Evolutionary conservation across 2,797 vertebrate genomes (phyloP).

Genomic region (Melanotaenia pygmaea): DNA sequence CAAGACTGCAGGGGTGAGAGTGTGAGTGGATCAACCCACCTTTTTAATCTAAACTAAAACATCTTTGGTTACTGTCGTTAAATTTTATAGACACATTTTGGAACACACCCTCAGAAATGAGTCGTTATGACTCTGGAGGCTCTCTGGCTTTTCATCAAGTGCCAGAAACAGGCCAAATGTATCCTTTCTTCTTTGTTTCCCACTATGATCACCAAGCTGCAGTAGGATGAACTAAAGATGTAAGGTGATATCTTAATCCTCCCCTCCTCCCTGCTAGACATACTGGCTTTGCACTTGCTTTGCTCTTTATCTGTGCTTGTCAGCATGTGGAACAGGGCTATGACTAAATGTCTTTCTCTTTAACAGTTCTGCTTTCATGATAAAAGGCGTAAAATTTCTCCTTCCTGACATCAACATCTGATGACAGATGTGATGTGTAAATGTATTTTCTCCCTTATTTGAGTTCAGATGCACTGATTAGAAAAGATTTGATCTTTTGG

Average conservation of each 20-base stretch:
- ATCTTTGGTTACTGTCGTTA: not conserved
- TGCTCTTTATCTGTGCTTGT: conserved; percentile 52
- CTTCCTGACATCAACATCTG: conserved; percentile 15
- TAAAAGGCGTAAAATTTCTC: conserved; percentile 16
- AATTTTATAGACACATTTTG: not conserved
- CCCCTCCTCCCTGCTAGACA: conserved; percentile 44
- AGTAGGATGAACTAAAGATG: conserved; percentile 29
- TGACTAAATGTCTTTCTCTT: conserved; percentile 39
- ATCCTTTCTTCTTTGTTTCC: conserved; percentile 19
- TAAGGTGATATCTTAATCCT: conserved; percentile 52
- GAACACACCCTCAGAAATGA: not conserved
- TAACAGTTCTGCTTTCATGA: conserved; percentile 36
- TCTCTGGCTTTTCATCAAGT: conserved; percentile 6
- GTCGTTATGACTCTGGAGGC: not conserved
- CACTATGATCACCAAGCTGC: conserved; percentile 27
- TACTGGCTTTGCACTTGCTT: conserved; percentile 43
- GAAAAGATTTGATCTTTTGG: not conserved
- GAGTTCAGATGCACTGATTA: not conserved
- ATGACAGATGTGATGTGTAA: conserved; percentile 4
- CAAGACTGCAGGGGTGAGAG: not conserved
- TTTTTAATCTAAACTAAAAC: conserved; percentile 15
- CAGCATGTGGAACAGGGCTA: conserved; percentile 24
- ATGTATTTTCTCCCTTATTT: not conserved
- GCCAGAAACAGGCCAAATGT: conserved; percentile 1
- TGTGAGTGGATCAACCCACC: not conserved